Base-by-base conservation (phyloP, 2,797 vertebrate genomes). In the Scomberomorus guttatus region DNA sequence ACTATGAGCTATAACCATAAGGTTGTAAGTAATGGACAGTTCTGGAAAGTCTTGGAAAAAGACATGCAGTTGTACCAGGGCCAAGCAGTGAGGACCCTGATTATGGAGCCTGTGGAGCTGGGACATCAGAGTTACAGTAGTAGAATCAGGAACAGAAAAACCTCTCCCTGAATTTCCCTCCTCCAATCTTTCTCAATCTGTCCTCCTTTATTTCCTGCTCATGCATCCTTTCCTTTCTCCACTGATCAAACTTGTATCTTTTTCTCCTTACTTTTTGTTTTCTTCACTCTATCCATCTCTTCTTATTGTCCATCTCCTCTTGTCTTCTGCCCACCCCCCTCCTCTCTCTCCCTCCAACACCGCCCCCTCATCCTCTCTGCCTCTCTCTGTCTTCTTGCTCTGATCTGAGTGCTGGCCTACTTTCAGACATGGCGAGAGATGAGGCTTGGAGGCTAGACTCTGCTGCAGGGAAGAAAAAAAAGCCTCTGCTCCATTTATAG, bases 401-500 rank as follows among this genome's bases (percentile, higher is more conserved):
- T 77, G 73, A 85, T 90, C 88, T 87, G 80, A 82, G 88, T 67
- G 81, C 83, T 94, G 93, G 91, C 94, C 96, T 94, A 91, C 81
- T 95, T 96, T 95, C 92, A 91, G 85, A 93, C 87, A 84, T 80
- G 87, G 82, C 80, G 89, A 90, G 89, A 90, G 89, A 93, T 90
- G 81, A 90, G 69, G 83, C 84, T 85, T 55, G 74, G 90, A 94
- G 91, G 93, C 93, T 90, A 86, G 89, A 91, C 91, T 90, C 88
- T 94, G 90, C 93, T 95, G 92, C 87, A 90, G 90, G 86, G 84
- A 82, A 75, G 77, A 72, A 64, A 78, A 82, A 84, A 83, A 75
- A 81, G 46, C 55, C 85, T 80, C 86, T 86, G 89, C 93, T 94
- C 92, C 92, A 92, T 93, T 95, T 95, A 93, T 92, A 93, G 92